Evolutionary conservation across 2,797 vertebrate genomes (phyloP), one percentile per base, ranked within the genome.

Genomic region (Typhlichthys subterraneus): DNA sequence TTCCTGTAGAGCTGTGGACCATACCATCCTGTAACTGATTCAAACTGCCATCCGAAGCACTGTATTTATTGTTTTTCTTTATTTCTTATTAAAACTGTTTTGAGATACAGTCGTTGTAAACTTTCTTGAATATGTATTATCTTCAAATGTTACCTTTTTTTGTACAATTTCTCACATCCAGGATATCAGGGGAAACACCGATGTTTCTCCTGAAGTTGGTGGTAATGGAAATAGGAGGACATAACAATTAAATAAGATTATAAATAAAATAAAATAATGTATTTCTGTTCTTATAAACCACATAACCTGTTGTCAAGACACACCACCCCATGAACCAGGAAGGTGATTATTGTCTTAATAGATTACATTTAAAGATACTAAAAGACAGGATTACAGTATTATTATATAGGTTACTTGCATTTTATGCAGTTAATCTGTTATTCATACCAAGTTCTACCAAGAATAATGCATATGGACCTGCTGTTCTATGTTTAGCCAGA

Each of bases 1-100:
- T 85, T 65, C 58, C 69, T 73, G 23, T 23, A 75, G 81, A 89
- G 77, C 79, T 88, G 88, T 91, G 85, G 89, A 92, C 90, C 90
- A 92, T 92, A 83, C 77, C 78, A 88, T 89, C 84, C 88, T 91
- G 89, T 90, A 87, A 89, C 83, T 80, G 83, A 86, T 84, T 87
- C 79, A 77, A 85, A 91, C 89, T 92, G 89, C 90, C 90, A 91
- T 88, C 79, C 80, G 81, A 90, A 89, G 81, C 85, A 87, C 75
- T 91, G 85, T 91, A 91, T 92, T 92, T 88, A 85, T 90, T 38
- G 3, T 38, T 1, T 38, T 38, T 91, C 68, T 72, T 88, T 90
- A 0, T 23, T 23, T 23, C 23, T 90, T 90, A 92, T 87, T 91
- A 92, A 92, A 89, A 65, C 70, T 63, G 87, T 87, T 85, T 60